Conservation (phyloP, 2,797 vertebrate species). For the Sebastes itinus region DNA sequence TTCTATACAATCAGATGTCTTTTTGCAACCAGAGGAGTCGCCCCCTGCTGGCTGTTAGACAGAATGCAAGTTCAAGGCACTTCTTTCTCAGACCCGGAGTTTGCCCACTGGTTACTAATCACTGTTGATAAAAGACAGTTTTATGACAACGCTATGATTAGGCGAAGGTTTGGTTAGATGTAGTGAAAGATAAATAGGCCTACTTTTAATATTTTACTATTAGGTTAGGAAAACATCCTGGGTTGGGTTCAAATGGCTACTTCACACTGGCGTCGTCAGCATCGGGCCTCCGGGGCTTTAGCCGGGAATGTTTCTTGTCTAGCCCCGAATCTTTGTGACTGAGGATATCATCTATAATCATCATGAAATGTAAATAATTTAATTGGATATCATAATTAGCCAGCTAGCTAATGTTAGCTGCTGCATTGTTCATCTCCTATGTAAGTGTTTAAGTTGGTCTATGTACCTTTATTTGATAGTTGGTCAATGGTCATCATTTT, state of each 20-base stretch:
- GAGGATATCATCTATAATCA: neutral
- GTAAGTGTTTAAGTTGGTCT: neutral
- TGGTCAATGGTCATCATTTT: no score
- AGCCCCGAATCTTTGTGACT: neutral
- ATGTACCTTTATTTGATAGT: no score
- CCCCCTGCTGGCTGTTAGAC: no score
- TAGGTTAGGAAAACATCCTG: no score
- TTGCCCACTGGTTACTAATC: neutral
- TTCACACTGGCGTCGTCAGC: neutral
- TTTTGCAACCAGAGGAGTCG: no score
- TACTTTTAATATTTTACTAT: no score
- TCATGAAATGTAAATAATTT: neutral
- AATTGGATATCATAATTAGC: neutral
- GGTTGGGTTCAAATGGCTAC: neutral
- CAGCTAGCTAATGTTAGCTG: no score
- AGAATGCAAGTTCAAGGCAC: no score
- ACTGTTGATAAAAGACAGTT: neutral
- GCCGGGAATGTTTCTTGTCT: neutral
- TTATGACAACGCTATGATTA: neutral
- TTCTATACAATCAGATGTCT: no score
- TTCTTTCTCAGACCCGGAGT: no score
- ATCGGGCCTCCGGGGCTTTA: neutral
- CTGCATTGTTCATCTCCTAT: neutral
- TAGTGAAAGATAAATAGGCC: no score
- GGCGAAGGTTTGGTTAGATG: neutral